Conservation (phyloP, 2,113 vertebrate genomes). For the Vicugna pacos region DNA sequence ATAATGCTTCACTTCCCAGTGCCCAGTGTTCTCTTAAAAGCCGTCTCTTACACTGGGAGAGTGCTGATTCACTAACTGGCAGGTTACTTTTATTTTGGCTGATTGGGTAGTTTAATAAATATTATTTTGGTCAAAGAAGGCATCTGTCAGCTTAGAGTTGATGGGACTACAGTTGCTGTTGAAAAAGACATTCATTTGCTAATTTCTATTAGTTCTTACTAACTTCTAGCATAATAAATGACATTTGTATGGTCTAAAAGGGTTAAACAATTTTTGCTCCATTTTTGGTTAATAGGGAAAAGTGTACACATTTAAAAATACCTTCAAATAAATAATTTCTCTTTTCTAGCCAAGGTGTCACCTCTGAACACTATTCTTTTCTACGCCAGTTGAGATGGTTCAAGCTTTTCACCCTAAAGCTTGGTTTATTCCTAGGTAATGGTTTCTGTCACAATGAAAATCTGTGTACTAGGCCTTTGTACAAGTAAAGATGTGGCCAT, state of each 20-base stretch:
- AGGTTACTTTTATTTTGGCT: too few species aligned
- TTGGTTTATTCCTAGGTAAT: background rate
- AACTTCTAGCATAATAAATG: background rate
- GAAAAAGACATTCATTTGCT: background rate
- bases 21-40: background rate
- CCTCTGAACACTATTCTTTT: background rate
- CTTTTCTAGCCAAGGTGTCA: background rate
- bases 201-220: background rate
- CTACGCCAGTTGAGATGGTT: background rate
- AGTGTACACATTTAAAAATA: constrained; percentile 14
- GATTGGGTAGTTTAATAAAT: background rate
- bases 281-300: background rate
- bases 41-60: background rate
- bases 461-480: background rate
- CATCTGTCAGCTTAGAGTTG: background rate
- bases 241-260: background rate
- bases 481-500: background rate
- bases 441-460: background rate
- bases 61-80: background rate
- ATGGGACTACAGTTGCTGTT: background rate
- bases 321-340: background rate
- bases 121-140: constrained; percentile 35
- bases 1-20: background rate
- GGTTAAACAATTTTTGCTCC: background rate
- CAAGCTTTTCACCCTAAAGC: background rate